Evolutionary conservation across 2,797 vertebrate species (phyloP).

Genomic region (Lepus townsendii): DNA sequence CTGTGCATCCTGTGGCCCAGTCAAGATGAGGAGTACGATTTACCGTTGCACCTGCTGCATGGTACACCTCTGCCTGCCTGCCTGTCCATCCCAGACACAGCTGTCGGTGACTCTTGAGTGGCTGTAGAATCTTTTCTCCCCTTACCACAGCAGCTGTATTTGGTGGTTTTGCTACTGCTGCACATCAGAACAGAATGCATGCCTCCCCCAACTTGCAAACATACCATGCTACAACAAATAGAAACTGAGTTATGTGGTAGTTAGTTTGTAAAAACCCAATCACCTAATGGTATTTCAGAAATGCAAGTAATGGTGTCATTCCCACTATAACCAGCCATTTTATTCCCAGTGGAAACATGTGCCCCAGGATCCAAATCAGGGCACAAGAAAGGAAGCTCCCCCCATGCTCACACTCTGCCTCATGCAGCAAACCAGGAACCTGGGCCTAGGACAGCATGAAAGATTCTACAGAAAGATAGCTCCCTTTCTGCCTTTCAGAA

Average conservation of each 20-base stretch:
- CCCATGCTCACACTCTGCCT: background rate
- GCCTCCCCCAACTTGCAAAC: background rate
- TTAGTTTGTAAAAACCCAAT: constrained; percentile 3
- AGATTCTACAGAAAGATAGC: background rate
- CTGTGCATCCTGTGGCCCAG: background rate
- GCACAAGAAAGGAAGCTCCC: background rate
- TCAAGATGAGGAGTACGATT: background rate
- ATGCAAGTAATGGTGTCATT: background rate
- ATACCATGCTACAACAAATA: background rate
- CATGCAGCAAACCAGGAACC: background rate
- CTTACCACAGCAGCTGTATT: background rate
- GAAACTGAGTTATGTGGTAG: background rate
- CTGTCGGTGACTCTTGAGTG: background rate
- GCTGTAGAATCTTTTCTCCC: background rate
- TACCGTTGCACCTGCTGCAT: background rate
- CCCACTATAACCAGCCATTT: constrained; percentile 22
- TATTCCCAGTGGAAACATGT: background rate
- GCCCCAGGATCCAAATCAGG: background rate
- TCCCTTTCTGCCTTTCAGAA: background rate
- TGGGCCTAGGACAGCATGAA: background rate
- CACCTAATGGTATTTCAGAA: constrained; percentile 37
- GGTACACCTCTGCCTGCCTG: background rate
- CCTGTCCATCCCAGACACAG: background rate
- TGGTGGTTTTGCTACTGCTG: constrained; percentile 29
- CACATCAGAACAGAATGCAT: constrained; percentile 11